These are phyloP conservation scores for Stegastes partitus DNA, from an alignment of 2,113 vertebrate species.

Conservation along the genomic window DNA sequence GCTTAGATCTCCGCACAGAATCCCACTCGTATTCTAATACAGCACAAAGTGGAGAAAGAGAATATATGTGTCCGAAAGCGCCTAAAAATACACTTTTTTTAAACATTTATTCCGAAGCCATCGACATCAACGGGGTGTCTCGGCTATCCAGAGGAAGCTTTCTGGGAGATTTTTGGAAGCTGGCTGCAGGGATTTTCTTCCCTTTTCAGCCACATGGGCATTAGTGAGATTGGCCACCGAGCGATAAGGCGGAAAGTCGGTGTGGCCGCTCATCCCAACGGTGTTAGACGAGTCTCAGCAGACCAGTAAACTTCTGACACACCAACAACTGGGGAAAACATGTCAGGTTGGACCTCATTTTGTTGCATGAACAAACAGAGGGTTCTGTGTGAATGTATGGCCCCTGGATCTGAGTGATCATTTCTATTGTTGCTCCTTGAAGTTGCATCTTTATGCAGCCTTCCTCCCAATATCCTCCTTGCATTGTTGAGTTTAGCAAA, in stretches of 20 bases:
- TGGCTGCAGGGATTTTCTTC: conserved; percentile 28
- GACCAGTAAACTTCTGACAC: not conserved
- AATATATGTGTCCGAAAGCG: not conserved
- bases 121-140: not conserved
- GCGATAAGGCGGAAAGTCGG: conserved; percentile 14
- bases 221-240: not conserved
- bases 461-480: too few relatives aligned
- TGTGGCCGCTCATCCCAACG: conserved; percentile 10
- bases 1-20: conserved; percentile 17
- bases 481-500: too few relatives aligned
- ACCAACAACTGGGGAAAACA: not conserved
- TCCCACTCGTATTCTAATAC: not conserved
- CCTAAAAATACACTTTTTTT: too few relatives aligned
- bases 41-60: too few relatives aligned
- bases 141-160: not conserved
- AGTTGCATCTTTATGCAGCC: too few relatives aligned
- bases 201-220: conserved; percentile 12
- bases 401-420: too few relatives aligned
- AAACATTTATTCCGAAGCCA: not conserved
- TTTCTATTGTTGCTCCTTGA: too few relatives aligned
- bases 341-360: not conserved
- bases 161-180: not conserved
- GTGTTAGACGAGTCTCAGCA: not conserved
- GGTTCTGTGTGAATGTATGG: too few relatives aligned
- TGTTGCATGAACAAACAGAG: too few relatives aligned